Conservation (phyloP, 2,797 vertebrate genomes). For the Numenius phaeopus region DNA sequence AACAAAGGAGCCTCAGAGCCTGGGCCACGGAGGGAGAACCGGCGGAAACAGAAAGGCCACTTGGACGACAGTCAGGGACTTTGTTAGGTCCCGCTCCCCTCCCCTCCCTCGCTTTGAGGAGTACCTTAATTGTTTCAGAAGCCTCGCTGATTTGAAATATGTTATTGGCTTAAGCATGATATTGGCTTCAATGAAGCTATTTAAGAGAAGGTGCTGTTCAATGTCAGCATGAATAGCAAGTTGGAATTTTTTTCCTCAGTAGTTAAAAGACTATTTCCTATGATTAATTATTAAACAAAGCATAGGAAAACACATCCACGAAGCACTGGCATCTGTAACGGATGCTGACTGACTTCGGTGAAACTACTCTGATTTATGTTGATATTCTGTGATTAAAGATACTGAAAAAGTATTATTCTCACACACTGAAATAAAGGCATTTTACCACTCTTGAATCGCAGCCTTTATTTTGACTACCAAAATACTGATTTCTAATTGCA, state of each 20-base stretch:
- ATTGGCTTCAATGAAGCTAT: not conserved
- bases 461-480: not conserved
- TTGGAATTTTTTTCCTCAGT: not conserved
- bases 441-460: not conserved
- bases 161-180: not conserved
- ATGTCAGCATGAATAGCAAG: not conserved
- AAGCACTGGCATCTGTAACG: not conserved
- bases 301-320: not conserved
- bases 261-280: constrained; percentile 19
- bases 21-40: not conserved
- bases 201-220: not conserved
- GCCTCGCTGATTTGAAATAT: not conserved
- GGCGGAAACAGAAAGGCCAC: constrained; percentile 33
- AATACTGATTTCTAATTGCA: constrained; percentile 12
- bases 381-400: constrained; percentile 10
- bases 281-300: constrained; percentile 62
- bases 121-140: constrained; percentile 34
- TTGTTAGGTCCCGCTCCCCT: not conserved
- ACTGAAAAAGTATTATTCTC: not conserved
- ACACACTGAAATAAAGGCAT: not conserved
- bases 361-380: not conserved
- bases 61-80: not conserved
- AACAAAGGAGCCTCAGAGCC: constrained; percentile 77
- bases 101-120: not conserved
- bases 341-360: not conserved